phyloP scores from a whole-genome alignment of 2,113 vertebrate genomes.

The Sterrhoptilus dennistouni region DNA sequence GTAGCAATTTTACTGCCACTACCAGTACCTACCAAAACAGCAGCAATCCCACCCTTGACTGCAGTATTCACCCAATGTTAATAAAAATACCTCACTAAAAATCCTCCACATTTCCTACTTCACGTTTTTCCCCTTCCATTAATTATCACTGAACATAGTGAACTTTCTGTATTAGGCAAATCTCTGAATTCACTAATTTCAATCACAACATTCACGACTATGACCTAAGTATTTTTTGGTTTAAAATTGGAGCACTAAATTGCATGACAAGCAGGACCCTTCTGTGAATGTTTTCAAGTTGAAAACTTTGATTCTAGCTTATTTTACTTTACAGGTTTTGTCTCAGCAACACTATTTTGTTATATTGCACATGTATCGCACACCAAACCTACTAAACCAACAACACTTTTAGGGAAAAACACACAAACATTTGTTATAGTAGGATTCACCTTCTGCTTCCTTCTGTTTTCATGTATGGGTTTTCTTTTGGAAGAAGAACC shows the following conservation, averaged over 20 bases:
- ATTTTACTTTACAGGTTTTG: neutral
- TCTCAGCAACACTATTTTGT: neutral
- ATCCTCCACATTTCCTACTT: neutral
- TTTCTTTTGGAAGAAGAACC: neutral
- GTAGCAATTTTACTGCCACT: neutral
- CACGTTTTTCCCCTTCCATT: neutral
- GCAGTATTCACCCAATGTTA: neutral
- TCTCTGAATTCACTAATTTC: neutral
- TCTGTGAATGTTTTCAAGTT: neutral
- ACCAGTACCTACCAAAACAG: neutral
- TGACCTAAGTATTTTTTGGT: neutral
- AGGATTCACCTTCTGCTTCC: neutral
- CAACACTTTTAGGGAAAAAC: neutral
- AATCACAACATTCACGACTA: neutral
- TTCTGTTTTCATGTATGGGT: neutral
- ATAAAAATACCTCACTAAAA: neutral
- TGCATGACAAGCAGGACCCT: neutral
- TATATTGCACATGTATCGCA: neutral
- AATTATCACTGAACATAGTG: neutral
- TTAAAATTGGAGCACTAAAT: neutral
- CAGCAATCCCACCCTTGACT: neutral
- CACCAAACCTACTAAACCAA: neutral
- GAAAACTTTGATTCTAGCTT: neutral
- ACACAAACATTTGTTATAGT: neutral
- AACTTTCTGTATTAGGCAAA: neutral